These are phyloP conservation scores for Eilema sororculum DNA, from an alignment of 2,888 invertebrate species.

Conservation along the genomic window DNA sequence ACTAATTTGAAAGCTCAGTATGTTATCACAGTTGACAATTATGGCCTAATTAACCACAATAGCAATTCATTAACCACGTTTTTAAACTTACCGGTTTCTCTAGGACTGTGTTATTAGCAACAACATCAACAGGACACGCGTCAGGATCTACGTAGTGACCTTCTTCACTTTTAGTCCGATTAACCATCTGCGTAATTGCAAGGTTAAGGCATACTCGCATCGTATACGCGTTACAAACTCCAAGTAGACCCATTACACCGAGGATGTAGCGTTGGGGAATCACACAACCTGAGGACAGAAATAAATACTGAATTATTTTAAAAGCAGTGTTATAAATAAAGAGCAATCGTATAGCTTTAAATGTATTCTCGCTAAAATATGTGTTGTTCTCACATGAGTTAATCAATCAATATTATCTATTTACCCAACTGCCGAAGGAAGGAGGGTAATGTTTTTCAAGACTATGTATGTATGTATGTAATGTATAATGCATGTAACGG, in stretches of 20 bases:
- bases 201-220: conserved; percentile 91
- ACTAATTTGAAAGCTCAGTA: too few species aligned
- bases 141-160: conserved; percentile 58
- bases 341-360: not conserved
- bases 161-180: conserved; percentile 51
- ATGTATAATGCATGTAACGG: too few species aligned
- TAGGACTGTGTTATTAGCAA: conserved; percentile 48
- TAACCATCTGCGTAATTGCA: conserved; percentile 91
- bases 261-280: conserved; percentile 90
- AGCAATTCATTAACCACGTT: not conserved
- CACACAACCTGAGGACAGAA: conserved; percentile 78
- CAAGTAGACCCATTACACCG: conserved; percentile 91
- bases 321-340: not conserved
- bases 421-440: too few species aligned
- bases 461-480: too few species aligned
- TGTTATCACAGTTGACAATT: too few species aligned
- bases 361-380: not conserved
- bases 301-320: not conserved
- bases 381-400: not conserved
- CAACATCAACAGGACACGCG: conserved; percentile 69
- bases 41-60: not conserved
- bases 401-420: too few species aligned
- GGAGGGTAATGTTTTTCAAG: too few species aligned
- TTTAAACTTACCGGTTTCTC: conserved; percentile 67
- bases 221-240: conserved; percentile 91